Evolutionary conservation across 2,888 invertebrate genomes (phyloP), one percentile per base, ranked within the genome.

Genomic region (Chymomyza procnemis): DNA sequence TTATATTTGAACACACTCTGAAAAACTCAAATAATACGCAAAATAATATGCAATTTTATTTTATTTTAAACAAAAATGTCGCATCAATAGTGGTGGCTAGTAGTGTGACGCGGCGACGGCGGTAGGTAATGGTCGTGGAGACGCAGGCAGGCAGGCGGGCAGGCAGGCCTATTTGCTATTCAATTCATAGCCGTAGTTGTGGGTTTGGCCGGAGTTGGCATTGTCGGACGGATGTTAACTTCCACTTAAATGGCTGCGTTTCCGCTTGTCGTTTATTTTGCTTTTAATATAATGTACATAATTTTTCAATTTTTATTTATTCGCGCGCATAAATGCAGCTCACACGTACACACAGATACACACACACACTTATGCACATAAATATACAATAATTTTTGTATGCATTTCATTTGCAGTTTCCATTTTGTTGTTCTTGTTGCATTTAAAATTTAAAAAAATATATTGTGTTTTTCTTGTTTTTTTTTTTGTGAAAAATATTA

Each of bases 191-290:
- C 54, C 61, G 4, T 57, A 57, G 61, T 21, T 60, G 48, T 61
- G 66, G 34, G 59, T 66, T 62, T 66, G 67, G 79, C 76, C 78
- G 78, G 80, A 41, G 79, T 78, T 77, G 87, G 80, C 79, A 80
- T 87, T 87, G 80, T 85, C 87, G 85, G 84, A 85, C 84, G 84
- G 84, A 85, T 87, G 84, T 83, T 81, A 81, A 82, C 82, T 89
- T 89, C 89, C 88, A 88, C 87, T 89, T 89, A 89, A 90, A 90
- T 90, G 89, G 89, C 86, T 88, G 76, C 89, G 84, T 87, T 90
- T 90, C 90, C 90, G 90, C 80, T 84, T 89, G 87, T 86, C 88
- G 86, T 89, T 82, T 80, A 76, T 84, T 84, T 81, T 76, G 65
- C 75, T 83, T 87, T 84, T 87, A 86, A 86, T 79, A 82, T 84